Base-by-base conservation (phyloP, 2,888 invertebrate species). In the Allolobophora icterica region DNA sequence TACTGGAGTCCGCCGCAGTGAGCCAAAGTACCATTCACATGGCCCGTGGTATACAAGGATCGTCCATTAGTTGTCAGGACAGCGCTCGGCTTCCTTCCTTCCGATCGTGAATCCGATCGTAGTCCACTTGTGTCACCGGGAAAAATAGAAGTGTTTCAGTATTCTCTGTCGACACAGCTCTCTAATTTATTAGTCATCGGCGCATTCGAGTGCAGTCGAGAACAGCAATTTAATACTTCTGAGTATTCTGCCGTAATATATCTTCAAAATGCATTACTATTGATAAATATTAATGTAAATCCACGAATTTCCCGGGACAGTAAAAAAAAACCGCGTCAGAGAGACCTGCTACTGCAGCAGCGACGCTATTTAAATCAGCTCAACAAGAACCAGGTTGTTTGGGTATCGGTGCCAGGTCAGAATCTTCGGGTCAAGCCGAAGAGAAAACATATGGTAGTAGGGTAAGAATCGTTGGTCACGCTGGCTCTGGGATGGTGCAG, bases 11-110 rank as follows among this genome's bases (percentile, higher is more conserved):
- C 42, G 8, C 8, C 8, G 24, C 24, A 52, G 52, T 24, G 71
- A 71, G 71, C 71, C 71, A n/a, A 71, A 30, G 71, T n/a, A 71
- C 71, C 30, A 71, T 71, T n/a, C n/a, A 8, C 71, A n/a, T 71
- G 71, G 71, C 71, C 71, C 71, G 71, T 71, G 71, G 71, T n/a
- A n/a, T 71, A 71, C 71, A 71, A 71, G 30, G n/a, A 71, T n/a
- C 71, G 71, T 71, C 71, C 71, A 71, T 71, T 71, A 71, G 71
- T n/a, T n/a, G 71, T 71, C 11, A 71, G n/a, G n/a, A 71, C 71
- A 11, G n/a, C 30, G 71, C 13, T 71, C 0, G 71, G 8, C 71
- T 11, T 30, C 17, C 71, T 71, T 71, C n/a, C 71, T 71, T 71
- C 71, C 71, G 71, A n/a, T 71, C 71, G 71, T n/a, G 71, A 71